Evolutionary conservation across 2,797 vertebrate species (phyloP).

Genomic region (Ambastaia sidthimunki): DNA sequence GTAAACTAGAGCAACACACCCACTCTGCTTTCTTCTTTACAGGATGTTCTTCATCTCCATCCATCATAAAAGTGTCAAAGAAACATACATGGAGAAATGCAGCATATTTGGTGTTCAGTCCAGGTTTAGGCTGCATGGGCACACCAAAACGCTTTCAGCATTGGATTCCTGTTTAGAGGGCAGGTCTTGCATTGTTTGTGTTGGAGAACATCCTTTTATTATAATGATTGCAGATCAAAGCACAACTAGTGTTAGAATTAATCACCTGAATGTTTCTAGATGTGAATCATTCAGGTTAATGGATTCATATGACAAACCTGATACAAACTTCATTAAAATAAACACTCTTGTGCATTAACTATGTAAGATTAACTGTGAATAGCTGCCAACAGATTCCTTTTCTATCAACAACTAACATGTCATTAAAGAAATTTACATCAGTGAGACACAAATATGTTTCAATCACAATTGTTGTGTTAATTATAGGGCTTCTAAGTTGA

Average conservation of each 20-base stretch:
- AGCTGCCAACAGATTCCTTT: slow-evolving; percentile 47
- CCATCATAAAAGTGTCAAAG: slow-evolving; percentile 65
- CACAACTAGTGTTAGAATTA: slow-evolving; percentile 54
- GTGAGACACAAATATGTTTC: not conserved
- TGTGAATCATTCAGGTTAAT: slow-evolving; percentile 40
- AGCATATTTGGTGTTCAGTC: slow-evolving; percentile 29
- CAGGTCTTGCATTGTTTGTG: slow-evolving; percentile 47
- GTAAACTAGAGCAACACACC: slow-evolving; percentile 52
- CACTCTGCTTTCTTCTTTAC: slow-evolving; percentile 37
- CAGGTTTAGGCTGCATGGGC: slow-evolving; percentile 57
- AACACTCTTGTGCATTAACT: slow-evolving; percentile 12
- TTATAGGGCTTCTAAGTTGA: not conserved
- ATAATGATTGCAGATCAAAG: slow-evolving; percentile 55
- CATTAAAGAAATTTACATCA: slow-evolving; percentile 36
- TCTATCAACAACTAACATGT: slow-evolving; percentile 40
- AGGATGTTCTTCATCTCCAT: slow-evolving; percentile 60
- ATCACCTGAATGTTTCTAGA: slow-evolving; percentile 53
- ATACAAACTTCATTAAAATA: slow-evolving; percentile 33
- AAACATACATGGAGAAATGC: slow-evolving; percentile 47
- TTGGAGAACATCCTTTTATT: slow-evolving; percentile 56
- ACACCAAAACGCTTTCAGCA: slow-evolving; percentile 56
- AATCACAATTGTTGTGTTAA: not conserved
- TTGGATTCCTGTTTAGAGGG: slow-evolving; percentile 45
- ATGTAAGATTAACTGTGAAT: slow-evolving; percentile 19
- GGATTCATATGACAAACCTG: slow-evolving; percentile 42